Evolutionary conservation across 2,888 invertebrate species (phyloP).

Genomic region (Lepidonotus clava): DNA sequence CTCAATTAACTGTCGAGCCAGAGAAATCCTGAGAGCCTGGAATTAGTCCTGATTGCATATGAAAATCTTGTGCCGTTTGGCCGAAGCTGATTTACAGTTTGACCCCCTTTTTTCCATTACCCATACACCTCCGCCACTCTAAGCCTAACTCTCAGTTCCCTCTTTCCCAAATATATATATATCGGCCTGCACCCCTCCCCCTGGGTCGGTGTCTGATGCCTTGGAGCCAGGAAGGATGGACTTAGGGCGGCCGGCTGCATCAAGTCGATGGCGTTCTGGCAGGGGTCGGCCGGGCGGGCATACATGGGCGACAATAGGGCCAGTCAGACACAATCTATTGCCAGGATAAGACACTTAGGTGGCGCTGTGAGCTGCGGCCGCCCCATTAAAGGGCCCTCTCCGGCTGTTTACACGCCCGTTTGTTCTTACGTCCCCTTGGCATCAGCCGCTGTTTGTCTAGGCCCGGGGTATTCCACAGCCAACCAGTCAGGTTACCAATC

Average conservation of each 20-base stretch:
- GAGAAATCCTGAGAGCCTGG: background rate
- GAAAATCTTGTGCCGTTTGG: background rate
- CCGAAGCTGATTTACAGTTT: background rate
- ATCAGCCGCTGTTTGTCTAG: background rate
- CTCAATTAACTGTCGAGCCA: background rate
- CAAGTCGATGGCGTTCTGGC: slow-evolving; percentile 40
- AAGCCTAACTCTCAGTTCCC: no score
- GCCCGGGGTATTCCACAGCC: background rate
- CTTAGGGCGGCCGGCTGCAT: slow-evolving; percentile 10
- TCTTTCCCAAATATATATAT: no score
- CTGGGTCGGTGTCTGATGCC: no score
- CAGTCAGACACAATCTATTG: slow-evolving; percentile 43
- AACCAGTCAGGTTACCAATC: background rate
- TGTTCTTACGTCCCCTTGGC: background rate
- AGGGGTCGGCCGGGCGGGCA: background rate
- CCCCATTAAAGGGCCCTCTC: slow-evolving; percentile 25
- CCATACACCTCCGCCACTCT: background rate
- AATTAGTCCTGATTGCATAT: slow-evolving; percentile 8
- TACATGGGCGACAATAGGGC: slow-evolving; percentile 36
- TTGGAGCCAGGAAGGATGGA: no score
- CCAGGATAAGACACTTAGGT: slow-evolving; percentile 31
- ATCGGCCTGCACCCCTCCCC: no score
- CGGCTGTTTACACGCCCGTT: slow-evolving; percentile 24
- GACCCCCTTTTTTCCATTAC: background rate
- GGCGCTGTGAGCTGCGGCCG: background rate